phyloP scores from a whole-genome alignment of 2,113 vertebrate genomes.

The Excalfactoria chinensis region DNA sequence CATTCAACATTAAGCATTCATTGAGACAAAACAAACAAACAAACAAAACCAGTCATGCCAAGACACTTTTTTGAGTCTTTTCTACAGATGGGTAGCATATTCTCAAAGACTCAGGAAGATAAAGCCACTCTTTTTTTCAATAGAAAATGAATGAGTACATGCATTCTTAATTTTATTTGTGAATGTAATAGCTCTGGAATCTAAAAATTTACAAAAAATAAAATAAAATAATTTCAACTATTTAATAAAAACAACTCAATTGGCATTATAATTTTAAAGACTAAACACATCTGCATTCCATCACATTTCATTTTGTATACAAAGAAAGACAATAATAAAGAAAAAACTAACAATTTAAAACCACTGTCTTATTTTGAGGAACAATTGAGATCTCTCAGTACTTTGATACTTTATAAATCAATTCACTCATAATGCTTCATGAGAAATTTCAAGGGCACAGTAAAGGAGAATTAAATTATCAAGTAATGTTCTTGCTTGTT shows the following conservation, averaged over 20 bases:
- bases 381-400: constrained; percentile 6
- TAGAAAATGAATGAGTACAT: not conserved
- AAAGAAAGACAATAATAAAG: constrained; percentile 34
- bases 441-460: constrained; percentile 75
- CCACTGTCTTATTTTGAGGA: constrained; percentile 64
- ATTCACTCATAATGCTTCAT: constrained; percentile 51
- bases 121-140: constrained; percentile 27
- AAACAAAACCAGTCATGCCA: not conserved
- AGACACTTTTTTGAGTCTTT: not conserved
- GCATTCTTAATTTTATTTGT: constrained; percentile 25
- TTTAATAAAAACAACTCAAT: constrained; percentile 40
- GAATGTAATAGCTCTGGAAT: not conserved
- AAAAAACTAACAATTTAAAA: constrained; percentile 27
- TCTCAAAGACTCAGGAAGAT: not conserved
- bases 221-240: not conserved
- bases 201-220: not conserved
- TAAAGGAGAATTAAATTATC: constrained; percentile 76
- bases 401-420: constrained; percentile 45
- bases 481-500: constrained; percentile 61
- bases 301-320: constrained; percentile 25
- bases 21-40: not conserved
- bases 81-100: not conserved
- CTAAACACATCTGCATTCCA: not conserved
- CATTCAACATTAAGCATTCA: not conserved
- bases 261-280: not conserved